Evolutionary conservation across 2,113 vertebrate genomes (phyloP).

Genomic region (Pachypanchax playfairii): DNA sequence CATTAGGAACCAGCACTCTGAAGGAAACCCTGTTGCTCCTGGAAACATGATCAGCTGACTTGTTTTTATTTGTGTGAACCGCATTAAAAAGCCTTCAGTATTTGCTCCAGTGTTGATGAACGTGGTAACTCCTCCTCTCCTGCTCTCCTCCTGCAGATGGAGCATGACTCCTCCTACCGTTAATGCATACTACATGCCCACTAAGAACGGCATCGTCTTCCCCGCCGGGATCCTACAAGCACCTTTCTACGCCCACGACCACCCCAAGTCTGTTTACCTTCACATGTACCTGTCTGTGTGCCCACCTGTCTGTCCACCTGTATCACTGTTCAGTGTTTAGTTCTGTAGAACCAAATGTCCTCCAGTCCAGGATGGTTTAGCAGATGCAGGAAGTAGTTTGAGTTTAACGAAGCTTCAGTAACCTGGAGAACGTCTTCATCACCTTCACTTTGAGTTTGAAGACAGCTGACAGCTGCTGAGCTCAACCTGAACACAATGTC

Average conservation of each 20-base stretch:
- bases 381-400: too few relatives aligned
- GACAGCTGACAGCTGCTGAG: too few relatives aligned
- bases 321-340: not conserved
- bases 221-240: conserved; percentile 97
- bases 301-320: not conserved
- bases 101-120: too few relatives aligned
- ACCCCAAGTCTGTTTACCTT: conserved; percentile 89
- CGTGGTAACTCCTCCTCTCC: conserved; percentile 14
- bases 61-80: too few relatives aligned
- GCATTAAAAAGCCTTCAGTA: not conserved
- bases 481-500: too few relatives aligned
- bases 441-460: too few relatives aligned
- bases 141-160: conserved; percentile 82
- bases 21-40: not conserved
- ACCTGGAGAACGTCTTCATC: too few relatives aligned
- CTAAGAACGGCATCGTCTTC: conserved; percentile 97
- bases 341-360: not conserved
- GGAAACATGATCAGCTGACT: not conserved
- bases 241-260: conserved; percentile 93
- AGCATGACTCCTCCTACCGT: conserved; percentile 99
- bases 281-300: not conserved
- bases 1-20: too few relatives aligned
- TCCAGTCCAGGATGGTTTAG: too few relatives aligned
- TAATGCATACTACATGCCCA: conserved; percentile 97
- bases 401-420: too few relatives aligned